These are phyloP conservation scores for Motacilla tschutschensis DNA, from an alignment of 2,113 vertebrate species.

Conservation along the genomic window DNA sequence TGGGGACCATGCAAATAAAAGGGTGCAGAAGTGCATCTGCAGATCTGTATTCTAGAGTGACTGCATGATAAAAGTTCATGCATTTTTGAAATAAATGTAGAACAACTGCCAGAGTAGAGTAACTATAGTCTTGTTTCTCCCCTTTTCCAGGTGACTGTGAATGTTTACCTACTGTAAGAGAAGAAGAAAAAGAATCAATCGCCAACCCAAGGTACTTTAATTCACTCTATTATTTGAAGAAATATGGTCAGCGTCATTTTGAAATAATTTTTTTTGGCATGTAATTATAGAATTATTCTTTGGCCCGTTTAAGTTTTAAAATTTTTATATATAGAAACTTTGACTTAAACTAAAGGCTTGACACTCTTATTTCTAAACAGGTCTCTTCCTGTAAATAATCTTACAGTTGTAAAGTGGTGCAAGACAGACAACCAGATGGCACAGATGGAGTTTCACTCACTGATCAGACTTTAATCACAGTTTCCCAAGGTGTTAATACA, in stretches of 20 bases:
- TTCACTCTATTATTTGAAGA: not conserved
- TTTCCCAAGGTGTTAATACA: slow-evolving; percentile 1
- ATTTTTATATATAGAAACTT: not conserved
- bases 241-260: not conserved
- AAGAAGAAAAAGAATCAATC: slow-evolving; percentile 78
- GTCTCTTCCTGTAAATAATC: not conserved
- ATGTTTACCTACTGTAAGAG: slow-evolving; percentile 75
- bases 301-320: not conserved
- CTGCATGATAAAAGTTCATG: not conserved
- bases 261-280: not conserved
- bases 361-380: not conserved
- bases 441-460: slow-evolving; percentile 13
- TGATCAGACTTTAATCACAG: slow-evolving; percentile 14
- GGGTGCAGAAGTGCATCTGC: not conserved
- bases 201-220: slow-evolving; percentile 69
- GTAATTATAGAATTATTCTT: not conserved
- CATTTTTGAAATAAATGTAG: not conserved
- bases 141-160: slow-evolving; percentile 66
- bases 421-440: slow-evolving; percentile 30
- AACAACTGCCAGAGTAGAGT: not conserved
- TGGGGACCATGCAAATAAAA: not conserved
- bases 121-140: not conserved
- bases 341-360: not conserved
- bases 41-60: not conserved
- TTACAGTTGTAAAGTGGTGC: not conserved